phyloP scores from a whole-genome alignment of 2,888 invertebrate genomes.

The Harpalus rubripes region DNA sequence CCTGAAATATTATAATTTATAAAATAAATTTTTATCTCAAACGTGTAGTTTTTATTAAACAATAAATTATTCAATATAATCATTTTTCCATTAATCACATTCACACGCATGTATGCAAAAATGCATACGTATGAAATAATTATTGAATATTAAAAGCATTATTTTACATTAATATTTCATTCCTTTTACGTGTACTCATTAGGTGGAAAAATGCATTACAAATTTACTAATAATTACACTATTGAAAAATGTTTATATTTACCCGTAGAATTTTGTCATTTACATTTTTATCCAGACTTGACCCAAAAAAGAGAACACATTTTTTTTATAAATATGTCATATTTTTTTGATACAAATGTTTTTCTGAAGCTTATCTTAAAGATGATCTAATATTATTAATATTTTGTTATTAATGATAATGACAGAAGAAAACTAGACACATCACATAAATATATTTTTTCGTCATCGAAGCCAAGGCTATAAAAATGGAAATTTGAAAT shows the following conservation, averaged over 20 bases:
- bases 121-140: constrained; percentile 10
- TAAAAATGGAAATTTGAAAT: constrained; percentile 57
- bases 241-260: constrained; percentile 21
- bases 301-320: constrained; percentile 23
- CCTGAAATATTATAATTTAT: not conserved
- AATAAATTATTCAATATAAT: not conserved
- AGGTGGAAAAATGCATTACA: not conserved
- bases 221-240: constrained; percentile 5
- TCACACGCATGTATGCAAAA: not conserved
- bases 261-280: constrained; percentile 11
- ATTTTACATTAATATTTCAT: constrained; percentile 32
- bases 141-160: constrained; percentile 13
- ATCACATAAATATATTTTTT: constrained; percentile 54
- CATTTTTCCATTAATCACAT: not conserved
- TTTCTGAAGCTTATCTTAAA: constrained; percentile 41
- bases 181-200: not conserved
- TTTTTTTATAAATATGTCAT: not conserved
- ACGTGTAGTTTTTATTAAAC: not conserved
- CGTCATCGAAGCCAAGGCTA: constrained; percentile 61
- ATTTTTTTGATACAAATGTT: constrained; percentile 11
- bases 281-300: constrained; percentile 24
- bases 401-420: constrained; percentile 50
- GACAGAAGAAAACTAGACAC: constrained; percentile 31
- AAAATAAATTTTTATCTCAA: too few species aligned
- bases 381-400: constrained; percentile 58